Base-by-base conservation (phyloP, 2,797 vertebrate genomes). In the Leptodactylus fallax region DNA sequence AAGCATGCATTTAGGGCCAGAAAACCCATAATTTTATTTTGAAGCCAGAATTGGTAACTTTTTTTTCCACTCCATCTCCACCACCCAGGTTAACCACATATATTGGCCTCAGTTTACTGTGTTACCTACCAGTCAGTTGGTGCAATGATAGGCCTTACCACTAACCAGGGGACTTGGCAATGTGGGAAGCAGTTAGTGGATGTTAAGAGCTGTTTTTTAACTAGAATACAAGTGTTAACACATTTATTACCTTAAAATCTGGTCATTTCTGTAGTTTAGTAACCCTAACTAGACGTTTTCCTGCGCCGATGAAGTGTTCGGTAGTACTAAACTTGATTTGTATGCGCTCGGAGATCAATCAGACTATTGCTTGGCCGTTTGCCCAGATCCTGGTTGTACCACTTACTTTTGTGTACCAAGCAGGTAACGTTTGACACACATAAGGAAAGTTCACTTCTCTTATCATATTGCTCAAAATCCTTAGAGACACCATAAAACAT, bases 381-480 rank as follows among this genome's bases (percentile, higher is more conserved):
- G 91, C 90, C 91, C 83, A 90, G 90, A 61, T 87, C 12, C 85
- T 86, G 10, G 78, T 91, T 91, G 79, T 90, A 85, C 72, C 90
- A 90, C 65, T 74, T 49, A 49, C 36, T 89, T 91, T 79, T 0
- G 0, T 90, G 0, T 11, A 92, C 89, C 86, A 87, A 90, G 85
- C 81, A 92, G 91, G 91, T 91, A 89, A 76, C 90, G 87, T 92
- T 90, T 87, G 88, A 90, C 56, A 0, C 85, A 82, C 86, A 86
- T 90, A 86, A 89, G 87, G 81, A 89, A 82, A 88, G 88, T 13
- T 63, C 81, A 89, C 17, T 86, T 92, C 90, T 47, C 19, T 91
- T 85, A 90, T 90, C 90, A 90, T 90, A 91, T 87, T 90, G 87
- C 91, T 92, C 89, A 81, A 88, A 91, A 90, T 88, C 91, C 90